Percentiles rank a stretch among this genome's conserved stretches.
phyloP scores from a whole-genome alignment of 2,113 vertebrate genomes.

The Progne subis region DNA sequence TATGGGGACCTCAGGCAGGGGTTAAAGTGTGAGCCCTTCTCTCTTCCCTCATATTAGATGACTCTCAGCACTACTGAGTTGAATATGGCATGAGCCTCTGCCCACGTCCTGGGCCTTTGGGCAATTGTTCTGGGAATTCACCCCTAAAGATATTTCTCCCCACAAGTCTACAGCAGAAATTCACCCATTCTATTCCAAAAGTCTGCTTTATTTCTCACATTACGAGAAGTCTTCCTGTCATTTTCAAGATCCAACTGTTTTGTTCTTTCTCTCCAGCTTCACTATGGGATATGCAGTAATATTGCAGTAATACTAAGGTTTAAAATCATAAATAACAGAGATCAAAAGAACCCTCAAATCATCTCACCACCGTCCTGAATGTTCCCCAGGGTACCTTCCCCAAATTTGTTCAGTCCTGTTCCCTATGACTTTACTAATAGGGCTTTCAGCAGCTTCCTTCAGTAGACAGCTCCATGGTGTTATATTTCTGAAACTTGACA shows the following conservation, averaged over 20 bases:
- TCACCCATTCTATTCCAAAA: neutral
- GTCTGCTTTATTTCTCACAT: neutral
- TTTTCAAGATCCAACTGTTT: neutral
- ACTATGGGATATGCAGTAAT: neutral
- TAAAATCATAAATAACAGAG: constrained; percentile 15
- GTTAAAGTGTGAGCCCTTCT: neutral
- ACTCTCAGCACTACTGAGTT: neutral
- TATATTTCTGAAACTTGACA: constrained; percentile 60
- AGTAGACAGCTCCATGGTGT: constrained; percentile 1
- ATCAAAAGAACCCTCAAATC: constrained; percentile 9
- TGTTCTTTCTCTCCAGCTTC: neutral
- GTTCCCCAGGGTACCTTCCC: constrained; percentile 4
- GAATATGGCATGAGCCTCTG: neutral
- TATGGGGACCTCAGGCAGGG: neutral
- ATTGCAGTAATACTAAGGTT: neutral
- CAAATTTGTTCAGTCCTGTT: constrained; percentile 52
- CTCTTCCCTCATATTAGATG: neutral
- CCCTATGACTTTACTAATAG: constrained; percentile 49
- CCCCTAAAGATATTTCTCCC: neutral
- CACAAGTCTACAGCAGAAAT: neutral
- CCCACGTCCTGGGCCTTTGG: neutral
- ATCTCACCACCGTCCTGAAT: neutral
- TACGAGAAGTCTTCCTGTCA: neutral
- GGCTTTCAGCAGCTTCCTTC: constrained; percentile 43
- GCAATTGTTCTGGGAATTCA: neutral